These are phyloP conservation scores for Corynorhinus townsendii DNA, from an alignment of 2,113 vertebrate species.

Conservation along the genomic window DNA sequence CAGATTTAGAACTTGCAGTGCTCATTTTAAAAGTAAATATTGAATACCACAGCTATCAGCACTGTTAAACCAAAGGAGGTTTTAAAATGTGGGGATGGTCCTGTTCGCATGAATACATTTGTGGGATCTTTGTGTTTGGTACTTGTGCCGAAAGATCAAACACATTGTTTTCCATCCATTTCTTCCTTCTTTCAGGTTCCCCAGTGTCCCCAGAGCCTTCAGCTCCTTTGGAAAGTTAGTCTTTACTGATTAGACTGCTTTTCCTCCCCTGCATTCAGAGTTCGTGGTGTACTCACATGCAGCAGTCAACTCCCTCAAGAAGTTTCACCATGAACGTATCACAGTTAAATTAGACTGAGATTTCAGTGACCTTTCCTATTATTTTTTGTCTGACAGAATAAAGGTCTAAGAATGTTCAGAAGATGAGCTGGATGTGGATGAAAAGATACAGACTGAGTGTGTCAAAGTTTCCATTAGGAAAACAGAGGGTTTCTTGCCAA, in stretches of 20 bases:
- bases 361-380: conserved; percentile 77
- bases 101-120: not conserved
- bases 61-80: not conserved
- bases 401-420: conserved; percentile 78
- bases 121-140: not conserved
- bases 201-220: not conserved
- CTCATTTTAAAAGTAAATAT: not conserved
- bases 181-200: not conserved
- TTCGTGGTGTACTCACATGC: conserved; percentile 67
- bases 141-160: not conserved
- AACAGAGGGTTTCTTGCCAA: conserved; percentile 75
- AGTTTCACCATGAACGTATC: conserved; percentile 62
- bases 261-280: conserved; percentile 61
- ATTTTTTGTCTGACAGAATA: conserved; percentile 74
- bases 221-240: conserved; percentile 25
- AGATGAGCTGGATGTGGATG: conserved; percentile 77
- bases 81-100: not conserved
- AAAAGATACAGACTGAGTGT: conserved; percentile 77
- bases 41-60: not conserved
- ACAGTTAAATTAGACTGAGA: conserved; percentile 66
- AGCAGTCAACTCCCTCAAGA: conserved; percentile 60
- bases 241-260: conserved; percentile 55
- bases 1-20: not conserved
- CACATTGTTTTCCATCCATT: conserved; percentile 15
- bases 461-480: conserved; percentile 84